Evolutionary conservation across 2,113 vertebrate species (phyloP).

Genomic region (Setophaga kirtlandii): DNA sequence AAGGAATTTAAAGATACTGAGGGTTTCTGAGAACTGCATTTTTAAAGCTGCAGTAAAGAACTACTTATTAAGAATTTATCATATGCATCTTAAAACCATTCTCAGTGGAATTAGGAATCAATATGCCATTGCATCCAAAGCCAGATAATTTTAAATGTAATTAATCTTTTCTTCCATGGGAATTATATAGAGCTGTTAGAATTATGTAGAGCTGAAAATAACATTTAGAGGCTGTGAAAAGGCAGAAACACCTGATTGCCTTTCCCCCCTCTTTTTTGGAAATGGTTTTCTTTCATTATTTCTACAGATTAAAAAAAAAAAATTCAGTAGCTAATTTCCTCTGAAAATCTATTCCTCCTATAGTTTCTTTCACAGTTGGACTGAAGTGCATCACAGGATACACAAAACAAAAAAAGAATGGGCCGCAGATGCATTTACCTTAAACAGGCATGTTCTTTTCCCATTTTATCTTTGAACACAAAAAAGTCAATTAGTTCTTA

Average conservation of each 20-base stretch:
- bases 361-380: neutral
- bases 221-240: neutral
- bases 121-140: neutral
- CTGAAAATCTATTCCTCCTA: neutral
- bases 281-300: neutral
- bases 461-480: neutral
- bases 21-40: neutral
- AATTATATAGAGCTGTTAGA: neutral
- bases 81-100: neutral
- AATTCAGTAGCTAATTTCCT: neutral
- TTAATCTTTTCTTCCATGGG: neutral
- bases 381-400: neutral
- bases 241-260: neutral
- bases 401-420: neutral
- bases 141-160: neutral
- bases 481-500: neutral
- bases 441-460: neutral
- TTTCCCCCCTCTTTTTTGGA: neutral
- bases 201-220: neutral
- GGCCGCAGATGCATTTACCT: neutral
- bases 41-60: neutral
- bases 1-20: neutral
- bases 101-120: neutral
- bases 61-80: conserved; percentile 3
- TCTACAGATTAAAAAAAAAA: neutral